Base-by-base conservation (phyloP, 2,113 vertebrate genomes). In the Casuarius casuarius region DNA sequence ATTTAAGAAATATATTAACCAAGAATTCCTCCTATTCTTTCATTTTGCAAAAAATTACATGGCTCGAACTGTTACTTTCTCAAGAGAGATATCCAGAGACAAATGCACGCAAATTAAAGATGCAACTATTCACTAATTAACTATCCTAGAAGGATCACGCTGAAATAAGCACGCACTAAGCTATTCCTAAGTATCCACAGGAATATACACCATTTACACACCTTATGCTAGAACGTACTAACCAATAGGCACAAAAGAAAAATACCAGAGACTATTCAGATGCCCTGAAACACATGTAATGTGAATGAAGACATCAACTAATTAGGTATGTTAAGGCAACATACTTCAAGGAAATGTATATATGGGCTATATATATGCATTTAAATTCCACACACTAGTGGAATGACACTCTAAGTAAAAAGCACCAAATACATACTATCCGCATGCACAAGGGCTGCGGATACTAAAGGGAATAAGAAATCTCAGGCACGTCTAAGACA, bases 301-400 rank as follows among this genome's bases (percentile, higher is more conserved):
- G 62, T 29, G 62, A 78, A 26, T 0, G 1, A 29, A 67, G 62
- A 16, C 38, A 42, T 1, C 14, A 12, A 2, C 49, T n/a, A 7
- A 75, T 29, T 0, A 4, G 16, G 35, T 13, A 7, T 0, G 21
- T 11, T 35, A 51, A 49, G 18, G 54, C 33, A 48, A 70, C 10
- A 35, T 26, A 26, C 11, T 17, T 26, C 72, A 33, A 31, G 52
- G 52, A 58, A 67, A 89, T 1, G 9, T 29, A 28, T 1, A 40
- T 29, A 1, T 0, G 48, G 52, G 4, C 71, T 10, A 22, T 0
- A 6, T 0, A 4, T 35, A 13, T 0, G 5, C 35, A 21, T 5
- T 0, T 16, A 31, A 31, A 18, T 2, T 10, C 33, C 62, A 7
- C 56, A 29, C 3, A 5, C 49, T 15, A 54, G 52, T 0, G 61